Base-by-base conservation (phyloP, 2,113 vertebrate species). In the Mirza zaza region DNA sequence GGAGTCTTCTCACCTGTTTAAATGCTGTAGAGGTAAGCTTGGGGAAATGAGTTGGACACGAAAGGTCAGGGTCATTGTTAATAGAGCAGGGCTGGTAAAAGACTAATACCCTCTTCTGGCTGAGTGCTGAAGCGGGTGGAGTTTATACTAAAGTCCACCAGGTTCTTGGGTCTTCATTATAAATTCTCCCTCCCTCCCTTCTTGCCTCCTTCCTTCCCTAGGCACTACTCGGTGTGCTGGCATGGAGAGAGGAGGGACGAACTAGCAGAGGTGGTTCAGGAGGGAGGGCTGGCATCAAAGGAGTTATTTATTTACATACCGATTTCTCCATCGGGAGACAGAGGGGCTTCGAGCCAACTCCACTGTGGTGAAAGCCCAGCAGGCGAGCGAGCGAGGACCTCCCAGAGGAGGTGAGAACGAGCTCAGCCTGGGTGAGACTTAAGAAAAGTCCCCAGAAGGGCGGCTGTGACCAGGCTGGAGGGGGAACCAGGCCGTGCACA, bases 401-500 rank as follows among this genome's bases (percentile, higher is more conserved):
- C 32, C 27, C 5, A 1, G 70, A 32, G 25, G 70, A 32, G 25
- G 6, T 11, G 23, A 2, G 50, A 52, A n/a, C 4, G 36, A 42
- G 13, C 45, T 76, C 48, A 21, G 21, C 48, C 48, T 61, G 25
- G 15, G 8, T 36, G 68, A 57, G 42, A 71, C 29, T 48, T 14
- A 3, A n/a, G 36, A 18, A 90, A 4, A 7, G 34, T 48, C 15
- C 2, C 55, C 18, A 12, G 29, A 65, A 42, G 14, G 32, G 32
- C 5, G 36, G 23, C 48, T 14, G 21, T 29, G 55, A 34, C 12
- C 34, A n/a, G n/a, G 32, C n/a, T 12, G 8, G 27, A n/a, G 45
- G 2, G 70, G 52, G 34, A n/a, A 23, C 17, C n/a, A 11, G 23
- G 32, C 18, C 4, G 3, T 14, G 0, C 34, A 6, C 0, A 2